These are phyloP conservation scores for Plemyria rubiginata DNA, from an alignment of 2,888 invertebrate species.

Conservation along the genomic window DNA sequence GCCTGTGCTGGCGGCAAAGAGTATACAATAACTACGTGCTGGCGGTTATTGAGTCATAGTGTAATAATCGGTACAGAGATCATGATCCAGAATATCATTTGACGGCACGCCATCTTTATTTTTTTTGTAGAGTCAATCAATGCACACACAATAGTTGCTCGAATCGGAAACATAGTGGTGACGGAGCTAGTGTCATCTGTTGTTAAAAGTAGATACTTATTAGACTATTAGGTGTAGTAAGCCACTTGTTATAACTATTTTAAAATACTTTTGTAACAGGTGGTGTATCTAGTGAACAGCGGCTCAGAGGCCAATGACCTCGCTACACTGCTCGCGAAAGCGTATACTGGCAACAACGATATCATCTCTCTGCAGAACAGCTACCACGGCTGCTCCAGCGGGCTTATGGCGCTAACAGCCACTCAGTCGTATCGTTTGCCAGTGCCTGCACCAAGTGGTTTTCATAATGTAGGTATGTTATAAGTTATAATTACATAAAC, in stretches of 20 bases:
- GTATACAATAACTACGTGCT: too few species aligned
- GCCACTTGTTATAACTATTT: neutral
- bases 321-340: constrained; percentile 93
- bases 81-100: neutral
- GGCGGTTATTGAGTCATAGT: too few species aligned
- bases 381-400: constrained; percentile 96
- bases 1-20: too few species aligned
- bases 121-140: neutral
- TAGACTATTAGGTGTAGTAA: too few species aligned
- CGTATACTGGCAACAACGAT: constrained; percentile 94
- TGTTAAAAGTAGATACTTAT: too few species aligned
- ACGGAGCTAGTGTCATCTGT: too few species aligned
- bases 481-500: neutral
- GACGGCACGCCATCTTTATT: neutral
- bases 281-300: constrained; percentile 97
- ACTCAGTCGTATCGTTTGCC: constrained; percentile 92
- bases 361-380: constrained; percentile 94
- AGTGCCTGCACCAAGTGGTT: constrained; percentile 88
- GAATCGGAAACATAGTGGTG: neutral
- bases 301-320: constrained; percentile 99
- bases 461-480: constrained; percentile 88
- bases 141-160: neutral
- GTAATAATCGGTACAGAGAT: too few species aligned
- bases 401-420: constrained; percentile 92
- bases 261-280: constrained; percentile 74